These are phyloP conservation scores for Drosophila histrio DNA, from an alignment of 2,888 invertebrate species.

Conservation along the genomic window DNA sequence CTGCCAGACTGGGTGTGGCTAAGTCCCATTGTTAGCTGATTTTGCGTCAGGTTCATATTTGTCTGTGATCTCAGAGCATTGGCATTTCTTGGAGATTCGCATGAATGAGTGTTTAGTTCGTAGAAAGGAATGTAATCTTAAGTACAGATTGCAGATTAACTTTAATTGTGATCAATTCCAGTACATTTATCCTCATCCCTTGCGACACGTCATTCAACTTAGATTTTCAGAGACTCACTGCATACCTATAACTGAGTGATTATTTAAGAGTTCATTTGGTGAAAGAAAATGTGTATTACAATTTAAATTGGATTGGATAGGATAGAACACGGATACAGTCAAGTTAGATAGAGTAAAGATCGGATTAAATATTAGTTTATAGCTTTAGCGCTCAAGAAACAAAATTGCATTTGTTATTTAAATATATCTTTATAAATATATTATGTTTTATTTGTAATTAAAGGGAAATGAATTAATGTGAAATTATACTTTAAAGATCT, in stretches of 20 bases:
- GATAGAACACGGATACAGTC: no score
- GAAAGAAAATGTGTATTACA: no score
- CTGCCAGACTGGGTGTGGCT: slow-evolving; percentile 62
- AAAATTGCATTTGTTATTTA: no score
- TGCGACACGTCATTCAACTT: neutral
- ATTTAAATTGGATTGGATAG: no score
- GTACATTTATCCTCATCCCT: neutral
- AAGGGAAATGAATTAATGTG: no score
- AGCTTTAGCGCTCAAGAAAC: no score
- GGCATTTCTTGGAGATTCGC: slow-evolving; percentile 29
- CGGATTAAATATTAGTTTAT: no score
- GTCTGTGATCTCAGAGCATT: slow-evolving; percentile 37
- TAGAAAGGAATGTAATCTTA: slow-evolving; percentile 4
- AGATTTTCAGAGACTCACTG: neutral
- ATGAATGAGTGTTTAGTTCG: slow-evolving; percentile 4
- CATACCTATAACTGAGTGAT: neutral
- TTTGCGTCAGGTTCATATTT: slow-evolving; percentile 30
- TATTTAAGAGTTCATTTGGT: no score
- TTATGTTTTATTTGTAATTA: no score
- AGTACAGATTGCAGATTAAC: slow-evolving; percentile 4
- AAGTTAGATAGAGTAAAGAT: no score
- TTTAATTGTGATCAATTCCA: slow-evolving; percentile 7
- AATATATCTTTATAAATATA: no score
- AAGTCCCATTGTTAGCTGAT: slow-evolving; percentile 51
- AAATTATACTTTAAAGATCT: no score